Percentiles rank a stretch among this genome's conserved stretches.
phyloP scores from a whole-genome alignment of 2,797 vertebrate species.

The Peromyscus melanophrys region DNA sequence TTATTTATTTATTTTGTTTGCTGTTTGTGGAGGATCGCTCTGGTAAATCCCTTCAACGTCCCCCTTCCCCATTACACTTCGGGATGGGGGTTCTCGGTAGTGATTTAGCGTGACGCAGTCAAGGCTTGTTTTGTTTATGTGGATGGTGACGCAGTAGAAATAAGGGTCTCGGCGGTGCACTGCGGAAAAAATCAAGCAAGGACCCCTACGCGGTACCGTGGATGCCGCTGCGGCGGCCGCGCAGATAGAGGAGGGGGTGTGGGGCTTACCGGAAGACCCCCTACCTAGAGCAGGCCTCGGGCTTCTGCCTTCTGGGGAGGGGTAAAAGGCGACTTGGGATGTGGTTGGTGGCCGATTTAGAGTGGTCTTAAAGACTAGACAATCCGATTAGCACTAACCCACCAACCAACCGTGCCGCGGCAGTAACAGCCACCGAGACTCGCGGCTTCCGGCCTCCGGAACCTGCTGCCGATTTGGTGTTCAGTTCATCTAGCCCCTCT shows the following conservation, averaged over 20 bases:
- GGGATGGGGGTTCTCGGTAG: background rate
- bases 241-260: no score
- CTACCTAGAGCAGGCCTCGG: background rate
- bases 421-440: background rate
- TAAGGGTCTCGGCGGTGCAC: background rate
- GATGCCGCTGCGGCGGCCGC: background rate
- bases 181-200: background rate
- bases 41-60: background rate
- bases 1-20: background rate
- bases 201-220: background rate
- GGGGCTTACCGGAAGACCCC: background rate
- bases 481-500: no score
- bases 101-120: background rate
- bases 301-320: background rate
- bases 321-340: background rate
- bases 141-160: constrained; percentile 41
- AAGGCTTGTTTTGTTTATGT: background rate
- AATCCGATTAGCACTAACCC: background rate
- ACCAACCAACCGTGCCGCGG: background rate
- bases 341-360: background rate
- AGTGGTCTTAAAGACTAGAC: background rate
- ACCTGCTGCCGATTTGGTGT: background rate
- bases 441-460: background rate
- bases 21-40: background rate
- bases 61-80: background rate